Conservation (phyloP, 2,888 invertebrate genomes). For the Andrena dorsata region DNA sequence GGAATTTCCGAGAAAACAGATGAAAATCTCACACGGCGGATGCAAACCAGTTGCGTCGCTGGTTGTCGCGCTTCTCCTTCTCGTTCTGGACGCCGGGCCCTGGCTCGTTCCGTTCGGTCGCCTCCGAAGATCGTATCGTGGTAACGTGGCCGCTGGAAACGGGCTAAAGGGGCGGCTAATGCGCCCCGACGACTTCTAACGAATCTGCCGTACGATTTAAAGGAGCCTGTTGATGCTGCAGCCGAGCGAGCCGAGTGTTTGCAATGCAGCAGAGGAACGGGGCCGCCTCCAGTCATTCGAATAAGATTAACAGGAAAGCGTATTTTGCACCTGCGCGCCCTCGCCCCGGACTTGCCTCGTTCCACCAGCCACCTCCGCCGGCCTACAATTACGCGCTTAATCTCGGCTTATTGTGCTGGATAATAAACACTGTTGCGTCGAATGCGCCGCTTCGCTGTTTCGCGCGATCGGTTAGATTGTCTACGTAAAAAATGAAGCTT, state of each 20-base stretch:
- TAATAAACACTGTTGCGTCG: constrained; percentile 34
- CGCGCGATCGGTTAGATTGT: no score
- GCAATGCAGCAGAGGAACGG: constrained; percentile 1
- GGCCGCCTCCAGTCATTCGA: constrained; percentile 18
- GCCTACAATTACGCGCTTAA: constrained; percentile 45
- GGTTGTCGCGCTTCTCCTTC: constrained; percentile 42
- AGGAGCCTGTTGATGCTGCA: constrained; percentile 39
- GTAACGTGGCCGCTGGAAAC: constrained; percentile 62
- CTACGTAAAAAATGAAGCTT: constrained; percentile 18
- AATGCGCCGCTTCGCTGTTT: background rate
- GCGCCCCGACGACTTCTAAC: constrained; percentile 72
- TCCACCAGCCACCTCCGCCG: background rate
- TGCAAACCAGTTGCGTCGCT: constrained; percentile 78
- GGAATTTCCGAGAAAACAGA: constrained; percentile 82
- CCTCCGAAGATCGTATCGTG: constrained; percentile 77
- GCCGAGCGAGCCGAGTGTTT: constrained; percentile 18
- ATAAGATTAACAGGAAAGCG: constrained; percentile 51
- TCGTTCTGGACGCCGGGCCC: constrained; percentile 18
- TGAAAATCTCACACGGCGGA: constrained; percentile 81
- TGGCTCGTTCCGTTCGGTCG: constrained; percentile 50
- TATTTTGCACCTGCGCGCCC: constrained; percentile 53
- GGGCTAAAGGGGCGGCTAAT: constrained; percentile 73
- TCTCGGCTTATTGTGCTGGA: constrained; percentile 48
- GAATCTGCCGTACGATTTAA: constrained; percentile 72
- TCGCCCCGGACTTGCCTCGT: constrained; percentile 1